Conservation (phyloP, 2,797 vertebrate species). For the Gallinago solitaria region DNA sequence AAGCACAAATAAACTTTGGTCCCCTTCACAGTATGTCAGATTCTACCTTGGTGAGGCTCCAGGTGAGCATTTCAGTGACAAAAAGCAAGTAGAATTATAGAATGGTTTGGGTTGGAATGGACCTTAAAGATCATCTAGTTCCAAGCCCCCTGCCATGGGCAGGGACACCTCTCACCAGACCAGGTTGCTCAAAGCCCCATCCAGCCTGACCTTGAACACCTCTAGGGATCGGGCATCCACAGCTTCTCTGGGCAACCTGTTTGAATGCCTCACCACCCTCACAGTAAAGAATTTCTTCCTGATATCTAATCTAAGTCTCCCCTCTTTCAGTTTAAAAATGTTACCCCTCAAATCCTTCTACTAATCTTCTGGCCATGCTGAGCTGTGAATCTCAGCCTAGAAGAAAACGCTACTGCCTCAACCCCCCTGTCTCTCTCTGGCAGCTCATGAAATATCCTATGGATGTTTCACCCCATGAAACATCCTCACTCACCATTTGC, state of each 20-base stretch:
- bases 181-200: too few relatives aligned
- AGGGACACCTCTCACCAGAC: too few relatives aligned
- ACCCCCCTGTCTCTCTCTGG: not conserved
- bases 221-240: too few relatives aligned
- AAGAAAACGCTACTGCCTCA: not conserved
- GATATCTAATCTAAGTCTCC: too few relatives aligned
- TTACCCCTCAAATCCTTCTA: not conserved
- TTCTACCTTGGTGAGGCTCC: not conserved
- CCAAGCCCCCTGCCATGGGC: too few relatives aligned
- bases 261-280: too few relatives aligned
- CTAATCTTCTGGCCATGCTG: not conserved
- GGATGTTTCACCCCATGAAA: not conserved
- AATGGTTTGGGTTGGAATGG: too few relatives aligned
- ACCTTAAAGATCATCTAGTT: too few relatives aligned
- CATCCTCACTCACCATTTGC: not conserved
- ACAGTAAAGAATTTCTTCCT: too few relatives aligned
- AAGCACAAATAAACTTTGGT: not conserved
- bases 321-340: too few relatives aligned
- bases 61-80: not conserved
- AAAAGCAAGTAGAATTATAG: not conserved
- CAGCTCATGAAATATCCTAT: not conserved
- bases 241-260: too few relatives aligned
- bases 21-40: not conserved
- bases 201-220: too few relatives aligned
- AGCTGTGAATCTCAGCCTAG: not conserved